Evolutionary conservation across 1,140 invertebrate genomes (phyloP), one percentile per base, ranked within the genome.

Genomic region (Eurosta solidaginis): DNA sequence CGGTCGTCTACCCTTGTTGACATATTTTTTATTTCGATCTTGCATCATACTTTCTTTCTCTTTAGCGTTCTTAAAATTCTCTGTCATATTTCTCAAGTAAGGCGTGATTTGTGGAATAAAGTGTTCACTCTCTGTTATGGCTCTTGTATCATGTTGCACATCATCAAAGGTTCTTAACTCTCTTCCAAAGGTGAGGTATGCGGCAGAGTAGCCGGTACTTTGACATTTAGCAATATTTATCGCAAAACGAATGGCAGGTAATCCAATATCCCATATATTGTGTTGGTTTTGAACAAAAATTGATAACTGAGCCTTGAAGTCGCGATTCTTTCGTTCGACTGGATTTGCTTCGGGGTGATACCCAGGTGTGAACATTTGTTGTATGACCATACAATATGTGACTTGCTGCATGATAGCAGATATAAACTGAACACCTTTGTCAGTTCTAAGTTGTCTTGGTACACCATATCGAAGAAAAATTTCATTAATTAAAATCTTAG

Each of bases 171-270:
- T 82, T 59, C 84, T 27, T 5, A 84, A 49, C 47, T 86, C 82
- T 78, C 83, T 50, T 6, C 87, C 87, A n/a, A n/a, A n/a, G n/a
- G n/a, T n/a, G n/a, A 89, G 77, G 59, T 86, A 86, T 14, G 89
- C 86, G 0, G 89, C 88, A 0, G 87, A 86, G 50, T 82, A 87
- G 6, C 84, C 85, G 0, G 89, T 90, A 1, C 83, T 80, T 14
- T 82, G 78, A 79, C 87, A 77, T 4, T 81, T 79, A 0, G 85
- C 87, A 2, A 88, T 88, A 73, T 90, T 89, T 77, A 88, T 84
- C 0, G 88, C 88, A 75, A 88, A 89, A 0, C 83, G 79, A 4
- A 89, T 81, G 25, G 84, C 82, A 1, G 83, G 79, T 1, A 90
- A 78, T 82, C 88, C 85, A 90, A 0, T n/a, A n/a, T n/a, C n/a